Conservation (phyloP, 2,888 invertebrate genomes). For the Plebejus anna region DNA sequence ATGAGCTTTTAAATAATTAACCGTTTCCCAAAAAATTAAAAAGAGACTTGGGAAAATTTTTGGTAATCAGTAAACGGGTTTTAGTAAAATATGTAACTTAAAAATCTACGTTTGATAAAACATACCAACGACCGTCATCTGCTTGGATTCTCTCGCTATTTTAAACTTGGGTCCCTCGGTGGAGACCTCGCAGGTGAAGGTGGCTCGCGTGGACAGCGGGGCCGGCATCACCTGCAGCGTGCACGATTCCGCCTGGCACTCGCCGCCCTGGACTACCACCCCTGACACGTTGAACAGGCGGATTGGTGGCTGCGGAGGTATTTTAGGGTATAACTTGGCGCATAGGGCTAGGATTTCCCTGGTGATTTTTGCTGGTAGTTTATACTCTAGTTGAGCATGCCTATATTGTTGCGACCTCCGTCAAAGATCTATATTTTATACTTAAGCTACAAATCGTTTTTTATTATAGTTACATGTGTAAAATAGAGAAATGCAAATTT, state of each 20-base stretch:
- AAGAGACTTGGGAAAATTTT: too few relatives aligned
- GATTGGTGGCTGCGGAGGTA: constrained; percentile 56
- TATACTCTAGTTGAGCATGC: too few relatives aligned
- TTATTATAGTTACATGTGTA: too few relatives aligned
- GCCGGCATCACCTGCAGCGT: constrained; percentile 68
- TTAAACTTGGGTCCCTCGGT: constrained; percentile 73
- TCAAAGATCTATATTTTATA: too few relatives aligned
- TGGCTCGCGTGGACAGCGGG: constrained; percentile 61
- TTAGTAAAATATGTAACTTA: background rate
- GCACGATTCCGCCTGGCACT: constrained; percentile 61
- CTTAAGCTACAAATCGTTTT: too few relatives aligned
- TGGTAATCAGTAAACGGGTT: too few relatives aligned
- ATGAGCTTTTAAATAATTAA: too few relatives aligned
- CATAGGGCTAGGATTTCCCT: too few relatives aligned
- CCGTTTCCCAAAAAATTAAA: too few relatives aligned
- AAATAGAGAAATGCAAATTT: background rate
- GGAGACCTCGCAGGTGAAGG: constrained; percentile 70
- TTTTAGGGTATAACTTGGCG: background rate
- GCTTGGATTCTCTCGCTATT: constrained; percentile 68
- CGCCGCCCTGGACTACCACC: constrained; percentile 67
- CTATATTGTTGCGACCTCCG: too few relatives aligned
- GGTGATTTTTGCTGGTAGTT: too few relatives aligned
- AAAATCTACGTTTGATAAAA: background rate
- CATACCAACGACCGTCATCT: constrained; percentile 74
- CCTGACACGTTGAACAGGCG: constrained; percentile 69